phyloP scores from a whole-genome alignment of 92 coral and sea anemone species.

The Porites lobata region DNA sequence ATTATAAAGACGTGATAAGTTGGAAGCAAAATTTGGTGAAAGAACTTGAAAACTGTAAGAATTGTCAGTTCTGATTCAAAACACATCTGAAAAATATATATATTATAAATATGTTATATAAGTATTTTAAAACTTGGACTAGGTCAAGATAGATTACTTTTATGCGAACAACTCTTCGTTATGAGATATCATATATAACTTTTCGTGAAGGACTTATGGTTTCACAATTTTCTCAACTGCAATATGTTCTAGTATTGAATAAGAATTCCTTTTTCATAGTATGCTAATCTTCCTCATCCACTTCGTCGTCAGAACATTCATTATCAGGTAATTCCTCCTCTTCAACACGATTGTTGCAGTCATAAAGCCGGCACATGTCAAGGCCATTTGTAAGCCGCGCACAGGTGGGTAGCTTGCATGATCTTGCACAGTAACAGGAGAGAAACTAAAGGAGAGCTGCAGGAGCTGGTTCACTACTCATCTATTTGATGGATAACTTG shows the following conservation, averaged over 20 bases:
- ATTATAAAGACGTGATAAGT: neutral
- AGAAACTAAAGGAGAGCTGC: no score
- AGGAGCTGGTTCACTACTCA: no score
- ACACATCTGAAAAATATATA: neutral
- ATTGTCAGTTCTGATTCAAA: neutral
- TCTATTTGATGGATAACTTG: no score
- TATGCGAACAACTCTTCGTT: no score
- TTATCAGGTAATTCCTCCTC: constrained; percentile 1
- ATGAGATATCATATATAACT: no score
- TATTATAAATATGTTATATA: no score
- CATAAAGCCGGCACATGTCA: no score
- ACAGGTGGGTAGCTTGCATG: no score
- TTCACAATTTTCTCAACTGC: neutral
- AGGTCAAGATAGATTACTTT: no score
- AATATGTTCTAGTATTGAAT: neutral
- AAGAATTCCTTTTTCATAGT: neutral
- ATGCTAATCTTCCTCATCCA: neutral
- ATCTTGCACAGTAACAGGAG: no score
- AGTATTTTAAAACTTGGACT: no score
- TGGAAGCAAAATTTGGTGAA: neutral
- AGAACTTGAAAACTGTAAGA: neutral
- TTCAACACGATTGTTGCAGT: constrained; percentile 3
- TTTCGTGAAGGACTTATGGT: neutral
- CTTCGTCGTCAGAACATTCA: constrained; percentile 3
- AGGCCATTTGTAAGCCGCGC: no score